Evolutionary conservation across 2,888 invertebrate species (phyloP), one percentile per base, ranked within the genome.

Genomic region (Plagodis pulveraria): DNA sequence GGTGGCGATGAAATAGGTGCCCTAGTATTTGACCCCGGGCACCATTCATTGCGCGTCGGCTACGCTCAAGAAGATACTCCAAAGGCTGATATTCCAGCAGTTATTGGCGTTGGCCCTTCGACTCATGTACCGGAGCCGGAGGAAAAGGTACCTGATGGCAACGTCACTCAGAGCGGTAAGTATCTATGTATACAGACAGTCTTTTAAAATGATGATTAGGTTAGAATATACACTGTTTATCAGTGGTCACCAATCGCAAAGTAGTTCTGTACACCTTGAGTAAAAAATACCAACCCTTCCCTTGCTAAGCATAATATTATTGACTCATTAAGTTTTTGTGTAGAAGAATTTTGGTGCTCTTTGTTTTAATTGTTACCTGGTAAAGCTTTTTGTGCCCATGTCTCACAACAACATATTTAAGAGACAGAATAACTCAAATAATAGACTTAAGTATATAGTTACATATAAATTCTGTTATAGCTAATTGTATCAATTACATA

Each of bases 51-150:
- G 54, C 93, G 98, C 58, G 97, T 97, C 50, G 99, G 98, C 55
- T 99, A 98, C 93, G 98, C 98, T 7, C 98, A 99, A 77, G 99
- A 99, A 85, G 99, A 99, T 83, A 97, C 98, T n/a, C 99, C 99
- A 4, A 99, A 99, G 93, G 98, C 98, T 1, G 99, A 99, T 93
- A 98, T 99, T 58, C 99, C 99, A 0, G 96, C 98, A 0, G 96
- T 97, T 44, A 96, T 98, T 36, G 99, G 99, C 0, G 95, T 98
- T 6, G 95, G 96, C 9, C 97, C 97, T 38, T 83, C 94, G 0
- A 93, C 94, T 0, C 93, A 95, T 40, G 95, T 96, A 72, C 93
- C 95, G 34, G 97, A 97, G 59, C 91, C 95, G 0, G 97, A 97
- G 78, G 95, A 95, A 40, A 97, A 97, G 82, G 94, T 95, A 66